Base-by-base conservation (phyloP, 2,797 vertebrate species). In the Scolopax rusticola region DNA sequence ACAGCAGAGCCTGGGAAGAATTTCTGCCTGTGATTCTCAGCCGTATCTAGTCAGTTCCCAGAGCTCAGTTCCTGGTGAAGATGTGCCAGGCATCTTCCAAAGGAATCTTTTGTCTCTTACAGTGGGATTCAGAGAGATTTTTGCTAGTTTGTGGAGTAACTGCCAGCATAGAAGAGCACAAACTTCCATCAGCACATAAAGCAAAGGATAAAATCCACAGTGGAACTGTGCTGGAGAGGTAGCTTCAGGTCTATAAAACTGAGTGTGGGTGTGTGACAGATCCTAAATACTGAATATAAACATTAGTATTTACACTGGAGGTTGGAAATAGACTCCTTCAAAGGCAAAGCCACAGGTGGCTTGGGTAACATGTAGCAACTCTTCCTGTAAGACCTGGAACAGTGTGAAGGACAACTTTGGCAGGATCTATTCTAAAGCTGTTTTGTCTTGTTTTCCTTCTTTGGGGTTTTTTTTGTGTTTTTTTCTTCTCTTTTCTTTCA, bases 1-100 rank as follows among this genome's bases (percentile, higher is more conserved):
- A 18, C 84, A 95, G 71, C 71, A 85, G 33, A 92, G 75, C 88
- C 74, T 93, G 84, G 90, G 90, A 96, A 95, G 81, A 74, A 36
- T 47, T 74, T 83, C 68, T 85, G 45, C 45, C 38, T 17, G 53
- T 65, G 75, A 75, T 92, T 96, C 93, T 80, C 80, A 93, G 83
- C 84, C 70, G 60, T 84, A 80, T 71, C 71, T 8, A 30, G 48
- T 80, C 50, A 45, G 57, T 94, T 87, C 85, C 63, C 69, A 69
- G 80, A 82, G 67, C 64, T 90, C 12, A 32, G 65, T 74, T 94
- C 71, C 53, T 14, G n/a, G 12, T 83, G 88, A 83, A 51, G 64
- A 82, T 48, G 56, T 74, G 83, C 80, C 91, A 85, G 56, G 73
- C 30, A 48, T 36, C 68, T 94, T 91, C 68, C 69, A 48, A 36